Base-by-base conservation (phyloP, 2,113 vertebrate genomes). In the Solenodon paradoxus region DNA sequence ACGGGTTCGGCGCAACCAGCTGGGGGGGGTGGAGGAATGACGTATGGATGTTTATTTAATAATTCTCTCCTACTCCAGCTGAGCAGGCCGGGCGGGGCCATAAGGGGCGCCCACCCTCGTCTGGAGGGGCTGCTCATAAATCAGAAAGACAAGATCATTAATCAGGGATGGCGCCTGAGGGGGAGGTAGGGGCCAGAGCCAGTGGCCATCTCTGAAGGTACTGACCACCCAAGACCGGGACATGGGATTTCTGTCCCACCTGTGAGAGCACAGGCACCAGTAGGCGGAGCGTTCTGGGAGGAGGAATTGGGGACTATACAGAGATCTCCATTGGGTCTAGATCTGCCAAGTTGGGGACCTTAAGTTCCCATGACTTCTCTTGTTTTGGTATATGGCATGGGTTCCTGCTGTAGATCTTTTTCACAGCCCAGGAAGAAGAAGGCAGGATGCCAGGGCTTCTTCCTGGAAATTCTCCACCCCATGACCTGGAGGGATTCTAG, bases 1-100 rank as follows among this genome's bases (percentile, higher is more conserved):
- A 97, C 92, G 96, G 97, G 95, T 97, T 97, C 71, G 84, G 96
- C 9, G 77, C 97, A 98, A 98, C 98, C 98, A 97, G 98, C 98
- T 98, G 98, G 13, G 98, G 98, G 98, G 97, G 98, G 98, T 98
- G 98, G 97, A 98, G 98, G 99, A 98, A 98, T 99, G 98, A 99
- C 99, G 98, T 98, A 98, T 98, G 98, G 98, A 99, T 98, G 98
- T 99, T 99, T 99, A 99, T 99, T 99, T 99, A 99, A 99, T 99
- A 99, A 99, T 99, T 98, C 98, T 98, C 98, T 98, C 98, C 98
- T 99, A 98, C 99, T 99, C 98, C 98, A 98, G 98, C 82, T 61
- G 98, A 98, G 98, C 98, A 66, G 98, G 98, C 97, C 97, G 74
- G 96, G 97, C 68, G 92, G 92, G 95, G 82, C 35, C 16, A 45